phyloP scores from a whole-genome alignment of 2,797 vertebrate genomes.

The Cichlasoma orientale region DNA sequence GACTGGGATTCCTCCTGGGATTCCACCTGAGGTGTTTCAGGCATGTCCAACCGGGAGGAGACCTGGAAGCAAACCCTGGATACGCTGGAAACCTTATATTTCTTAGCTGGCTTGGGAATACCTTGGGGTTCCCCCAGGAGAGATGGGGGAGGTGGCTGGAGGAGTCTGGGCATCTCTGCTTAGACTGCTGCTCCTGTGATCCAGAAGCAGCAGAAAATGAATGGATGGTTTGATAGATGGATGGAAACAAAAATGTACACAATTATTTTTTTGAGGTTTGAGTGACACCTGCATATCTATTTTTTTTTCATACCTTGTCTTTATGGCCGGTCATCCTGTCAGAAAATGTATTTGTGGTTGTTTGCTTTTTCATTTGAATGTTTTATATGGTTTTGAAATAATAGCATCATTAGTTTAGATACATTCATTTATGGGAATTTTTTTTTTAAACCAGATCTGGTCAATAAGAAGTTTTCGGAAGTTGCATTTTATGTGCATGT shows the following conservation, averaged over 20 bases:
- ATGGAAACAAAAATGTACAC: not conserved
- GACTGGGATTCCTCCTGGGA: not conserved
- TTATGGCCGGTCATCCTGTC: not conserved
- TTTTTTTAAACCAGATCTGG: not conserved
- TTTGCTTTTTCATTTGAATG: not conserved
- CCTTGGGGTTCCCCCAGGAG: not conserved
- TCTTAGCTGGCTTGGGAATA: not conserved
- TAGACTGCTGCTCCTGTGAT: not conserved
- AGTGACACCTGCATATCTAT: not conserved
- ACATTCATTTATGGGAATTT: not conserved
- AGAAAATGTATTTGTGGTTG: not conserved
- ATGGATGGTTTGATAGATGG: not conserved
- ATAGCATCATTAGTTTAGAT: not conserved
- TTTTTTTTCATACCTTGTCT: not conserved
- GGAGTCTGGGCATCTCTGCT: not conserved
- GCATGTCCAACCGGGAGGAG: not conserved
- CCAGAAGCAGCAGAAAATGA: not conserved
- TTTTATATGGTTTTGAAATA: not conserved
- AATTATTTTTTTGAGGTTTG: not conserved
- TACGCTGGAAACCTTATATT: not conserved
- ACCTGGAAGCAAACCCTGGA: not conserved
- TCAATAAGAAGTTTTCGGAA: not conserved
- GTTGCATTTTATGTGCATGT: constrained; percentile 16
- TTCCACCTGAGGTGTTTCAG: not conserved
- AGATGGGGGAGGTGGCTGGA: not conserved